Evolutionary conservation across 64 coral and sea anemone species (phyloP).

Genomic region (Stylophora pistillata): DNA sequence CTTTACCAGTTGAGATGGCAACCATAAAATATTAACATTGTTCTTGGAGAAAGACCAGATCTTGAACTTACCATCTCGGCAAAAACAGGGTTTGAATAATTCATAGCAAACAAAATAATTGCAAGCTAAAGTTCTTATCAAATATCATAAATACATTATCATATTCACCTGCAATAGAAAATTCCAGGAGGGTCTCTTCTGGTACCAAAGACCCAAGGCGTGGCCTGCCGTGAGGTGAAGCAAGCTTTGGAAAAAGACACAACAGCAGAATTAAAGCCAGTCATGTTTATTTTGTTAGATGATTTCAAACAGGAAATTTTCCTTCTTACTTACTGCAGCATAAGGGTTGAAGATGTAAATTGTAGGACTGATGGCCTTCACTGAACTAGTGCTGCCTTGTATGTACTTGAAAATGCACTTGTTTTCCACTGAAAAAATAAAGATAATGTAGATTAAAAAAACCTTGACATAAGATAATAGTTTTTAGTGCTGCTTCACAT

Average conservation of each 20-base stretch:
- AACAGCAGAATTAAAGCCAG: neutral
- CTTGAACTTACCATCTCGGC: too few relatives aligned
- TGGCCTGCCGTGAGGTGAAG: slow-evolving; percentile 11
- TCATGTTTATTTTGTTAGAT: neutral
- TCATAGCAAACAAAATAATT: neutral
- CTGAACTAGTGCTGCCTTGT: slow-evolving; percentile 73
- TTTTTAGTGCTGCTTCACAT: too few relatives aligned
- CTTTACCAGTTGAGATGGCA: too few relatives aligned
- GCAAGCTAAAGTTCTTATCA: neutral
- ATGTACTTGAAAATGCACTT: slow-evolving; percentile 98
- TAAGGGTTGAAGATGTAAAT: slow-evolving; percentile 84
- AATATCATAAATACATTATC: neutral
- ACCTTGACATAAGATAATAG: neutral
- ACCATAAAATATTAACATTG: too few relatives aligned
- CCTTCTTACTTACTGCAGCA: slow-evolving; percentile 60
- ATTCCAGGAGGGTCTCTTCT: slow-evolving; percentile 66
- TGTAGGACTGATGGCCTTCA: slow-evolving; percentile 88
- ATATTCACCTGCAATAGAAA: slow-evolving; percentile 70
- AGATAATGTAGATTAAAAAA: neutral
- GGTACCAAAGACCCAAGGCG: slow-evolving; percentile 35
- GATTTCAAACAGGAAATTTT: neutral
- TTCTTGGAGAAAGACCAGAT: too few relatives aligned
- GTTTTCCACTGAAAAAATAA: slow-evolving; percentile 79
- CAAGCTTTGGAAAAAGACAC: slow-evolving; percentile 22
- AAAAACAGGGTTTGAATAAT: too few relatives aligned